A percentile compares a stretch with the other conserved stretches of the same genome.
These are phyloP conservation scores for Myanophis thanlyinensis DNA, from an alignment of 2,113 vertebrate genomes.

Conservation along the genomic window DNA sequence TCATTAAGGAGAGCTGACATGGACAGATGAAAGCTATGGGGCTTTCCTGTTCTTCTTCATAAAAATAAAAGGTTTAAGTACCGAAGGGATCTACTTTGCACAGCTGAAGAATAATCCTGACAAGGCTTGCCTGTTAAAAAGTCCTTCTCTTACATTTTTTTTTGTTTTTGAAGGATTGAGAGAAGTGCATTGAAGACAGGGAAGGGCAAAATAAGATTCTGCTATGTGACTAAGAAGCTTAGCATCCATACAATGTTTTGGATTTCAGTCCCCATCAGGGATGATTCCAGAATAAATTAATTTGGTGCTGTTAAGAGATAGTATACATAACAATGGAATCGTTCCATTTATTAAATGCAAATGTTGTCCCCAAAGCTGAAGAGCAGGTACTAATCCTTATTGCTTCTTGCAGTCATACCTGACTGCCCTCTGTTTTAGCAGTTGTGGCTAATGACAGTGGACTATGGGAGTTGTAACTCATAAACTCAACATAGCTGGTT, in stretches of 20 bases:
- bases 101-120: background rate
- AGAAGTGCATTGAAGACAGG: background rate
- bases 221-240: background rate
- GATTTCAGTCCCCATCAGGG: background rate
- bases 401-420: background rate
- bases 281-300: background rate
- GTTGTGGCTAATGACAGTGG: background rate
- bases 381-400: background rate
- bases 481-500: background rate
- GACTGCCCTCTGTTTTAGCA: background rate
- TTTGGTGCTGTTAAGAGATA: background rate
- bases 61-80: background rate
- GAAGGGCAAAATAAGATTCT: background rate
- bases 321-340: background rate
- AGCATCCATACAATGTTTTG: background rate
- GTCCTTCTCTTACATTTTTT: background rate
- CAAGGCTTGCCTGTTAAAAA: background rate
- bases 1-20: background rate
- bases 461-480: background rate
- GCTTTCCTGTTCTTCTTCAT: background rate
- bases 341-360: background rate
- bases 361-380: background rate
- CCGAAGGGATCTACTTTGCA: background rate
- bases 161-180: background rate
- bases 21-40: background rate